phyloP scores from a whole-genome alignment of 1,140 invertebrate species.

The Antheraea mylitta region DNA sequence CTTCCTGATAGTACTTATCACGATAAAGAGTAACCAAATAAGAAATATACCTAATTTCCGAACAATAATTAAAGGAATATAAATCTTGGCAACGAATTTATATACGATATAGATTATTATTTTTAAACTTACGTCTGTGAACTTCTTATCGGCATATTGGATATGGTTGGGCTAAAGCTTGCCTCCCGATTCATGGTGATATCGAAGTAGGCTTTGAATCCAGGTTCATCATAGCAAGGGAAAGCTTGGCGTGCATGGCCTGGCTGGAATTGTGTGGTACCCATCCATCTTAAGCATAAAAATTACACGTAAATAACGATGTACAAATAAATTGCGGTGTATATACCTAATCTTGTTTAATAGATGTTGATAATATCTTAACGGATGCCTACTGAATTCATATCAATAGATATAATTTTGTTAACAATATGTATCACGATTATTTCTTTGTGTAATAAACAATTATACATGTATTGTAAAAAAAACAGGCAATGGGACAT shows the following conservation, averaged over 20 bases:
- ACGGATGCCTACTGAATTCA: no score
- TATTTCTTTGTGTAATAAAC: no score
- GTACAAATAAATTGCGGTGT: not conserved
- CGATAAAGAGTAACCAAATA: not conserved
- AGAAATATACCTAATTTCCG: not conserved
- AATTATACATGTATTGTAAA: no score
- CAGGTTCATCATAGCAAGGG: slow-evolving; percentile 94
- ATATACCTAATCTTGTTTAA: not conserved
- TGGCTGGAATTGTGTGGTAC: slow-evolving; percentile 90
- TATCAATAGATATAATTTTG: no score
- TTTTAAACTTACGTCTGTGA: slow-evolving; percentile 34
- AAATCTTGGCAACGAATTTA: not conserved
- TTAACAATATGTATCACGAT: no score
- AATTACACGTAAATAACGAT: slow-evolving; percentile 23
- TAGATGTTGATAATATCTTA: not conserved
- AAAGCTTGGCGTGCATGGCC: slow-evolving; percentile 90
- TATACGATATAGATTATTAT: not conserved
- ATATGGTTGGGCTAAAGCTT: slow-evolving; percentile 55
- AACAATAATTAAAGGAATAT: not conserved
- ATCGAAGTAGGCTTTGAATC: slow-evolving; percentile 88
- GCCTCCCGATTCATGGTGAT: slow-evolving; percentile 80
- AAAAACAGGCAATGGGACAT: no score
- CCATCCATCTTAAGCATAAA: slow-evolving; percentile 79
- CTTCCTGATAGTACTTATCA: slow-evolving; percentile 1
- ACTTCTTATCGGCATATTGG: slow-evolving; percentile 73